Conservation (phyloP, 2,113 vertebrate species). For the Scomber colias region DNA sequence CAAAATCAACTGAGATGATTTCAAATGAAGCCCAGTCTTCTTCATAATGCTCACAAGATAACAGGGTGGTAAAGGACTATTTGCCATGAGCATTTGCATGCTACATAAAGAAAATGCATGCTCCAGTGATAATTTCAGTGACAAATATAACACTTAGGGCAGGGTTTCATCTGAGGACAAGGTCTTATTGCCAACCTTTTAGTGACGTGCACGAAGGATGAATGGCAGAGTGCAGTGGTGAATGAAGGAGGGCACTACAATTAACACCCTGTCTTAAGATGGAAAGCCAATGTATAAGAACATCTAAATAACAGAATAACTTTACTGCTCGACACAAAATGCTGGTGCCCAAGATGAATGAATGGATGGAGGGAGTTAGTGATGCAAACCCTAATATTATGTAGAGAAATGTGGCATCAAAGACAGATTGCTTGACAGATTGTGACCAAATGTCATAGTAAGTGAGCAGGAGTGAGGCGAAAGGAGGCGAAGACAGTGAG, state of each 20-base stretch:
- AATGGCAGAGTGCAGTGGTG: conserved; percentile 5
- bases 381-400: conserved; percentile 17
- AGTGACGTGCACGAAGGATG: conserved; percentile 8
- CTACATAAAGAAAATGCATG: conserved; percentile 3
- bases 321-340: neutral
- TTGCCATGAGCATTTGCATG: neutral
- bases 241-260: neutral
- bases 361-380: conserved; percentile 7
- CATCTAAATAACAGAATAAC: neutral
- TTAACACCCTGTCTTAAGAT: neutral
- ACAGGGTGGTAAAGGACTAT: neutral
- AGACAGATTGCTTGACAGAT: conserved; percentile 68
- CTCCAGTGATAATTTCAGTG: conserved; percentile 25
- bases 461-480: conserved; percentile 33
- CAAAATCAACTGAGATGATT: no score
- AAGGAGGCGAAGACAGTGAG: conserved; percentile 33
- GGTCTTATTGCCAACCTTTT: conserved; percentile 16
- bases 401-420: conserved; percentile 42
- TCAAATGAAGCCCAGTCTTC: no score
- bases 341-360: neutral
- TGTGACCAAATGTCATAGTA: conserved; percentile 62
- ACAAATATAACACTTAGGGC: conserved; percentile 30
- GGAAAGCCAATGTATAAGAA: neutral
- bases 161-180: conserved; percentile 4
- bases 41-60: neutral